Evolutionary conservation across 2,797 vertebrate species (phyloP), one percentile per base, ranked within the genome.

Genomic region (Propithecus deckenii): DNA sequence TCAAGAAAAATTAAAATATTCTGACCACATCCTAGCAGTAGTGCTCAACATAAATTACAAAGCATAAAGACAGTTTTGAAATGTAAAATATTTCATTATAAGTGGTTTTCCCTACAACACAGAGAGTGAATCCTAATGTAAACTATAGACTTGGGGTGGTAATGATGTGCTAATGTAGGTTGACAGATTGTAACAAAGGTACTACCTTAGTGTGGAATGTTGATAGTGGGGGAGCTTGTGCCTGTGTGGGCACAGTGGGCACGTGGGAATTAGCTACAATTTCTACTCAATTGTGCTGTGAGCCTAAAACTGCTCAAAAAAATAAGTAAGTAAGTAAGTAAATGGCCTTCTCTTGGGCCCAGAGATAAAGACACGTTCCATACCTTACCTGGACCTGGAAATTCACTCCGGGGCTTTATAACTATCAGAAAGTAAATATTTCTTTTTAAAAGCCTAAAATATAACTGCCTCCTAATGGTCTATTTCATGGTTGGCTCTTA

Each of bases 381-480:
- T 48, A 50, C 3, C 2, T 84, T 92, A 22, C 25, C 59, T 32
- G 72, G 23, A 61, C 18, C 48, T 30, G 4, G 10, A 79, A 71
- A 92, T 63, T 72, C 38, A 75, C 43, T 85, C 43, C 35, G 35
- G 15, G 9, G 15, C 61, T 74, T 89, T 67, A 43, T 18, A 23
- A 30, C 61, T 65, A 5, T 30, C n/a, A 59, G 35, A 95, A 97
- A 78, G 41, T 61, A 95, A 96, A 72, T 84, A 91, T 90, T 88
- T 81, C n/a, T 55, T 86, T 30, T 85, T 52, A 43, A 75, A 84
- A 76, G 5, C 43, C 35, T 85, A 48, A 87, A 59, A 4, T 46
- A 43, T 20, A 72, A 17, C n/a, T 46, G n/a, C 22, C 12, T 90
- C 57, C 15, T 23, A 41, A 65, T 15, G 7, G 28, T 79, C 52